These are phyloP conservation scores for Paramisgurnus dabryanus DNA, from an alignment of 2,113 vertebrate species.

Conservation along the genomic window DNA sequence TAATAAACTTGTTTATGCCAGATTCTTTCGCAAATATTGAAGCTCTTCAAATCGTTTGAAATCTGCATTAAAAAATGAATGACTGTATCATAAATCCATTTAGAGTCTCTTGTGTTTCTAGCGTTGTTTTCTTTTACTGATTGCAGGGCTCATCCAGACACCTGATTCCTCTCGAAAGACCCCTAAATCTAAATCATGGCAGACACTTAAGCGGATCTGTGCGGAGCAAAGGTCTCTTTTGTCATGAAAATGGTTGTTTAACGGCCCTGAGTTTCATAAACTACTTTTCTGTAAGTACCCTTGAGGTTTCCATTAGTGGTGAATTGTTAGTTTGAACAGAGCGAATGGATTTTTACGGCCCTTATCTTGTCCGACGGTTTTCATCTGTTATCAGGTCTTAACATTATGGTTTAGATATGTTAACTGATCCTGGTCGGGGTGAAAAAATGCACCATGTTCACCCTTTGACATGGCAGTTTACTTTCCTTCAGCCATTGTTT, in stretches of 20 bases:
- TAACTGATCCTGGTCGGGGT: neutral
- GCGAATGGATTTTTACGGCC: neutral
- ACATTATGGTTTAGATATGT: neutral
- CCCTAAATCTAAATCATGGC: neutral
- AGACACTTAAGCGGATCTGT: neutral
- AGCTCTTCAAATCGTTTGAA: constrained; percentile 27
- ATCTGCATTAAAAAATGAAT: constrained; percentile 7
- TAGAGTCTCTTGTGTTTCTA: neutral
- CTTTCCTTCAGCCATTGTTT: neutral
- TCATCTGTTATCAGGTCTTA: neutral
- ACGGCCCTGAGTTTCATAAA: constrained; percentile 2
- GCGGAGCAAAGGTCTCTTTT: neutral
- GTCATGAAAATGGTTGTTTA: neutral
- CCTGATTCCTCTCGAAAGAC: constrained; percentile 1
- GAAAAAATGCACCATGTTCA: neutral
- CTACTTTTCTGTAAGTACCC: neutral
- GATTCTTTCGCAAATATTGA: neutral
- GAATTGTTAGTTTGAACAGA: neutral
- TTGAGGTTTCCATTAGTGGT: constrained; percentile 28
- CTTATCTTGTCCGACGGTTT: neutral
- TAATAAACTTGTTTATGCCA: constrained; percentile 22
- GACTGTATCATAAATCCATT: constrained; percentile 7
- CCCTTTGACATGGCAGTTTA: neutral
- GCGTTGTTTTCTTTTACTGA: constrained; percentile 6
- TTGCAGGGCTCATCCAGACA: constrained; percentile 15